Base-by-base conservation (phyloP, 2,888 invertebrate species). In the Subacronicta megacephala region DNA sequence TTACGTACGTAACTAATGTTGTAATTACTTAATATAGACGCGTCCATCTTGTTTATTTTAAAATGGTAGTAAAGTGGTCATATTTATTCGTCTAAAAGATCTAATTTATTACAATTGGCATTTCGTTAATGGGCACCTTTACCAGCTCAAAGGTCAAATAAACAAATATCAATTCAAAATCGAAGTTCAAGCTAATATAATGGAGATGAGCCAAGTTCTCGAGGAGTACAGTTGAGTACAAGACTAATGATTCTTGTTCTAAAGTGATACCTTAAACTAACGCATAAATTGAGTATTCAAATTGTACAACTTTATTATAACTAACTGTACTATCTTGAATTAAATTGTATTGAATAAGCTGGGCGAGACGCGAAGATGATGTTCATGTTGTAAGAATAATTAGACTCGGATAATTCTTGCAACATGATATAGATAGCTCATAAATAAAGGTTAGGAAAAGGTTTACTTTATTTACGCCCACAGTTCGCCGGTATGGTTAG, bases 261-360 rank as follows among this genome's bases (percentile, higher is more conserved):
- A 37, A 40, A 42, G 26, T 42, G 31, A 62, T 40, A 35, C 17
- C n/a, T 18, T 15, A 13, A 18, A 33, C 23, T 23, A 13, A 10
- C 12, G 20, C 52, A 44, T 38, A 36, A n/a, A 12, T 56, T 64
- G 10, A 7, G 6, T 40, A 43, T 62, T 36, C 17, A 33, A 44
- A 47, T 36, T 65, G 15, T 2, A 13, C 13, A 44, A 44, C 35
- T 44, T 41, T 13, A 18, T 41, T 13, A 18, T 23, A 18, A 23
- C 13, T 31, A 29, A 42, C 41, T 16, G 15, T 16, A 37, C 0
- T 3, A 17, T 37, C 4, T 37, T 17, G 15, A 16, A 17, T 16
- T 37, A 16, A 37, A 10, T 16, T 17, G 17, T 15, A 1, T 17
- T 16, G 36, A 17, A 31, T 31, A 31, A n/a, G 12, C 31, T 29